Base-by-base conservation (phyloP, 2,113 vertebrate genomes). In the Poeciliopsis occidentalis region DNA sequence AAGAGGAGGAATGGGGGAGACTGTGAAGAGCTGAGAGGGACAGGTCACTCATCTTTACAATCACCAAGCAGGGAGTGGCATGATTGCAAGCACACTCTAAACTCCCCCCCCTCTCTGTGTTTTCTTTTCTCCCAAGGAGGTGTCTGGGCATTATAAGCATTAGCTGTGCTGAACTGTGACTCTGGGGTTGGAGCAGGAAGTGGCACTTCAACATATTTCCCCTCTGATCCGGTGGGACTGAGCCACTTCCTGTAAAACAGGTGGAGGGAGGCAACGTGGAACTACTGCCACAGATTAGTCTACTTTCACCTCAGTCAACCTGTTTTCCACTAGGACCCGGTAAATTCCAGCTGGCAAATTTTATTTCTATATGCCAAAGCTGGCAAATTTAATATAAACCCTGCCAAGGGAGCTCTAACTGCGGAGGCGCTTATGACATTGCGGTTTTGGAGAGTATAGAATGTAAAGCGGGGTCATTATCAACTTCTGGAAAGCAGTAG, bases 21-120 rank as follows among this genome's bases (percentile, higher is more conserved):
- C 17, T 2, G 67, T 64, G 69, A 79, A 67, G 32, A 73, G 80
- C 69, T 19, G 15, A 60, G 73, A 73, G 76, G 82, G 87, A 78
- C 82, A 89, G 87, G 89, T 91, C 87, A 87, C 71, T 90, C 83
- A 79, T 91, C 82, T 92, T 90, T 85, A 87, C 89, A 91, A 86
- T 92, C 89, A 91, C 83, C n/a, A 71, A 32, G 51, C 29, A 61
- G 73, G 75, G 84, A 88, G 82, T 82, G 86, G 84, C 78, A 76
- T 27, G 63, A 57, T 80, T 76, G 75, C 83, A 75, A 79, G 85
- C 72, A 63, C 73, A 26, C 72, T 13, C 24, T 62, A 51, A 62
- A 32, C 68, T 64, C 54, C 69, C 64, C 17, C 34, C 32, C 60
- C 34, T 60, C 54, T 67, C 22, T 47, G 67, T 27, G 44, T 67